Percentiles rank a stretch among this genome's conserved stretches.
Evolutionary conservation across 2,888 invertebrate genomes (phyloP).

Genomic region (Caenorhabditis doughertyi): DNA sequence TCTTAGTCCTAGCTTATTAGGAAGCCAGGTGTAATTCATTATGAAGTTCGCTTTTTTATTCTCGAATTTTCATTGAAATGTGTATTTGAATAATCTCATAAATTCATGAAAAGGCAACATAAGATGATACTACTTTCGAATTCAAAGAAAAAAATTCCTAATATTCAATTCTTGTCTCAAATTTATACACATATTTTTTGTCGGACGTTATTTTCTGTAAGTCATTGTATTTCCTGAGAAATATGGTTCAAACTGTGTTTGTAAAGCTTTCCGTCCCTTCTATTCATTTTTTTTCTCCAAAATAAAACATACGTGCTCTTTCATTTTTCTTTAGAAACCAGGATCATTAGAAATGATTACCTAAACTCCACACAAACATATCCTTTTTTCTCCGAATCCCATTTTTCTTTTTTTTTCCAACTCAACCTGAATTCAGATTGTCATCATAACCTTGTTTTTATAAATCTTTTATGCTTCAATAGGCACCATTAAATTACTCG

Average conservation of each 20-base stretch:
- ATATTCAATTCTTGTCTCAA: too few species aligned
- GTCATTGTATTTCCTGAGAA: too few species aligned
- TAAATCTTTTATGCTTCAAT: conserved; percentile 35
- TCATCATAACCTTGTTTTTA: conserved; percentile 38
- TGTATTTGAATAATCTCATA: too few species aligned
- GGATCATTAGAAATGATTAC: conserved; percentile 27
- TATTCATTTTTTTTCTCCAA: not conserved
- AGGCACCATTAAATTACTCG: conserved; percentile 40
- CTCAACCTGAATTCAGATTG: not conserved
- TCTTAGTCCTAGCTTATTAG: too few species aligned
- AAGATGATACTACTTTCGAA: too few species aligned
- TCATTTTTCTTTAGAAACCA: not conserved
- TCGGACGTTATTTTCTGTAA: too few species aligned
- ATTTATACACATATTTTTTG: too few species aligned
- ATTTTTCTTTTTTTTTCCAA: not conserved
- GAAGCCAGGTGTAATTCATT: too few species aligned
- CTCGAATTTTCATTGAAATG: too few species aligned
- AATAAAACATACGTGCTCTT: not conserved
- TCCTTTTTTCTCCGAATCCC: conserved; percentile 7
- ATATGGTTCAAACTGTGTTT: not conserved
- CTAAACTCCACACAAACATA: conserved; percentile 4
- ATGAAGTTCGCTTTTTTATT: too few species aligned
- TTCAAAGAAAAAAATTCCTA: too few species aligned
- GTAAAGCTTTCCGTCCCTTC: not conserved
- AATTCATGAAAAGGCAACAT: too few species aligned